These are phyloP conservation scores for Mirza zaza DNA, from an alignment of 2,113 vertebrate genomes.

Conservation along the genomic window DNA sequence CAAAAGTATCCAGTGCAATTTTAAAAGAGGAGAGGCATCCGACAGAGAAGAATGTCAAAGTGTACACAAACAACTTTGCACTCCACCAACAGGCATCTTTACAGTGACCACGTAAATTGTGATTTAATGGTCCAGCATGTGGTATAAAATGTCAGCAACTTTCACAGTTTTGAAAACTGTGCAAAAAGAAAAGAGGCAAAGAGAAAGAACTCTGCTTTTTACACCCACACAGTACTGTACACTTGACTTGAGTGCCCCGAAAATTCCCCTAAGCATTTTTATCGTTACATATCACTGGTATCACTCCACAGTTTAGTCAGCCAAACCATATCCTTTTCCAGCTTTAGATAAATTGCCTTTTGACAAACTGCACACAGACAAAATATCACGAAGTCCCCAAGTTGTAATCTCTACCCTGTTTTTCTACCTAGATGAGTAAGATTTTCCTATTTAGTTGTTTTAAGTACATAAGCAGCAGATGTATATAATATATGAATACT, in stretches of 20 bases:
- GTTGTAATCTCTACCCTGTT: slow-evolving; percentile 82
- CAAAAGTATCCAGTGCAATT: neutral
- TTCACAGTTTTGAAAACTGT: slow-evolving; percentile 76
- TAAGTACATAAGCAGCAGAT: slow-evolving; percentile 73
- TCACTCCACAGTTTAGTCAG: slow-evolving; percentile 87
- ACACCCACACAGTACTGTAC: slow-evolving; percentile 81
- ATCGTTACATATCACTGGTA: slow-evolving; percentile 81
- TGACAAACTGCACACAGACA: slow-evolving; percentile 82
- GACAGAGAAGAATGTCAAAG: neutral
- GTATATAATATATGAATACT: slow-evolving; percentile 68
- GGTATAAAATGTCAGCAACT: slow-evolving; percentile 80
- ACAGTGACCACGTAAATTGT: slow-evolving; percentile 45
- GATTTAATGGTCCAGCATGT: slow-evolving; percentile 48
- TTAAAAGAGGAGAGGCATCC: neutral
- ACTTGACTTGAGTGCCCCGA: slow-evolving; percentile 77
- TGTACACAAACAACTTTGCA: accelerated
- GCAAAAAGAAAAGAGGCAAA: slow-evolving; percentile 54
- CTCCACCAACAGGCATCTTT: neutral
- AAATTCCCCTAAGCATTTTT: slow-evolving; percentile 87
- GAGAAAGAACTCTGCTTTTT: slow-evolving; percentile 67
- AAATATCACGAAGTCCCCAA: slow-evolving; percentile 79
- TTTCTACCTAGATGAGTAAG: slow-evolving; percentile 87
- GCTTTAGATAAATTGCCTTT: slow-evolving; percentile 84
- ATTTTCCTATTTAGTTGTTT: slow-evolving; percentile 84
- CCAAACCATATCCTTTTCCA: slow-evolving; percentile 86